Evolutionary conservation across 2,888 invertebrate genomes (phyloP), one percentile per base, ranked within the genome.

Genomic region (Candidula unifasciata): DNA sequence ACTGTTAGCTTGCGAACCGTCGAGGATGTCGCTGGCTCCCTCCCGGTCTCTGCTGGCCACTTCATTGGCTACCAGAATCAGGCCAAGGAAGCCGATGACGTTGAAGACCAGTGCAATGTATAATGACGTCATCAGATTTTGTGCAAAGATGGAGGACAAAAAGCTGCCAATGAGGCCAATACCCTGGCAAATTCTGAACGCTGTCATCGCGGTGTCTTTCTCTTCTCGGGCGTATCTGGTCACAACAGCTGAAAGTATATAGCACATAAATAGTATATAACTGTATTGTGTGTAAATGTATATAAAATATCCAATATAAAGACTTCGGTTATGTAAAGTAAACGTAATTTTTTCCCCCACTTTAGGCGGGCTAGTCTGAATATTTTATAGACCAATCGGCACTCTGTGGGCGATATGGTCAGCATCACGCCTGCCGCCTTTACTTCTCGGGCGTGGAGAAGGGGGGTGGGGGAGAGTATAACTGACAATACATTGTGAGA

Each of bases 121-220:
- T 57, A 87, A 73, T 30, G 86, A 86, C 82, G 85, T 86, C 86
- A 86, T 83, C 71, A 88, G 83, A 52, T 83, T 83, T 54, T 85
- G 80, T 35, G 85, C 64, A 54, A 84, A 78, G 27, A 88, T 79
- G 30, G 88, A 88, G 76, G 86, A 52, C 57, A 88, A 35, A 85
- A 88, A 88, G 76, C 86, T 87, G 35, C 87, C 82, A 35, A 89
- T 89, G 60, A 91, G 87, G 10, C 91, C 91, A n/a, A 90, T 66
- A 8, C 90, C 90, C 73, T 91, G 91, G 27, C 89, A 90, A 27
- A 90, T 89, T 10, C 91, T 87, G 85, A 90, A 91, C 44, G 87
- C 87, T 6, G 90, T 89, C 76, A 91, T 89, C 21, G 91, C 91
- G 3, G 91, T 89, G 52, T 91, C 90, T 37, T 90, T 88, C 33